Percentiles rank a stretch among this genome's conserved stretches.
Conservation (phyloP, 2,113 vertebrate species). For the Oryzias javanicus region DNA sequence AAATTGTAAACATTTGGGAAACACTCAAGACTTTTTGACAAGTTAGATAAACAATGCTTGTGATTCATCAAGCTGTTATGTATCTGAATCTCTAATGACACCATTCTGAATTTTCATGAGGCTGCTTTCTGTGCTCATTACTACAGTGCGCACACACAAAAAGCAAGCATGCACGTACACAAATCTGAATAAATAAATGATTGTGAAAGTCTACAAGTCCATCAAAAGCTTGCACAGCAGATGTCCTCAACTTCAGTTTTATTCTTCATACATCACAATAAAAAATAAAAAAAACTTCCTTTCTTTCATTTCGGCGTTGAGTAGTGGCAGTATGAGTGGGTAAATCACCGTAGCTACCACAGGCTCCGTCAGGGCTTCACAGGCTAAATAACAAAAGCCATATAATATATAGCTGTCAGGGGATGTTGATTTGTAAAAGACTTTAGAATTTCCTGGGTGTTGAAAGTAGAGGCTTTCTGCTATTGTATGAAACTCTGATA, state of each 20-base stretch:
- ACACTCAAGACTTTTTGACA: slow-evolving; percentile 15
- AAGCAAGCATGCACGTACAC: background rate
- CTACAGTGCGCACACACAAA: background rate
- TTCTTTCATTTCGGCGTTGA: slow-evolving; percentile 21
- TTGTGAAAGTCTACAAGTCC: slow-evolving; percentile 24
- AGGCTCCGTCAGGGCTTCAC: slow-evolving; percentile 75
- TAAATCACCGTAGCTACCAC: slow-evolving; percentile 81
- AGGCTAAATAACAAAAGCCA: slow-evolving; percentile 68
- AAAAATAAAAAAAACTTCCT: slow-evolving; percentile 34
- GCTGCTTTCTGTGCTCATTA: slow-evolving; percentile 30
- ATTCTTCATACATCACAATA: slow-evolving; percentile 15
- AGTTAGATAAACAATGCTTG: slow-evolving; percentile 31
- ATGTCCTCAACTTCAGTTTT: slow-evolving; percentile 37
- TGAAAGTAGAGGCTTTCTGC: slow-evolving; percentile 64
- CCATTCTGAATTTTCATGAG: slow-evolving; percentile 33
- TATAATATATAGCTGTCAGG: slow-evolving; percentile 80
- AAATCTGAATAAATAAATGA: slow-evolving; percentile 22
- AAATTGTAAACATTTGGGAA: slow-evolving; percentile 33
- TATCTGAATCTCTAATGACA: slow-evolving; percentile 22
- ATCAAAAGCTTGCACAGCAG: slow-evolving; percentile 42
- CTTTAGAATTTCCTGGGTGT: slow-evolving; percentile 63
- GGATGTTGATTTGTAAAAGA: slow-evolving; percentile 74
- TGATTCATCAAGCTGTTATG: slow-evolving; percentile 26
- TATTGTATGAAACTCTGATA: slow-evolving; percentile 76
- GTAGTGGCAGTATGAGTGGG: slow-evolving; percentile 45